Conservation (phyloP, 2,113 vertebrate genomes). For the Polypterus senegalus region DNA sequence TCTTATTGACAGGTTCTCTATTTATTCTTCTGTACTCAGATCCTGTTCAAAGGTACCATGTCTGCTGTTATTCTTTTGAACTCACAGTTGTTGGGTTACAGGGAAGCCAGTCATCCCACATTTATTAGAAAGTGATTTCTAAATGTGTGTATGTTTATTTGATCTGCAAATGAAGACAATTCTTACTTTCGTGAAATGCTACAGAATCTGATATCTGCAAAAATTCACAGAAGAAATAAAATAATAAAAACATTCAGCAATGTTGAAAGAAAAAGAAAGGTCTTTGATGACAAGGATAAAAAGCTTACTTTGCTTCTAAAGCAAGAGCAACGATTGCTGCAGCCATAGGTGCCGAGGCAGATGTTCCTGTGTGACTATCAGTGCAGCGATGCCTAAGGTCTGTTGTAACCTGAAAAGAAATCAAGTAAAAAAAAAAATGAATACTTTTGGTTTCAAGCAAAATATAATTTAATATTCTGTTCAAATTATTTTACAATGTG, state of each 20-base stretch:
- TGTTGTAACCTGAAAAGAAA: conserved; percentile 79
- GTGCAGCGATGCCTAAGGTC: conserved; percentile 94
- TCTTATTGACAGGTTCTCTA: too few species aligned
- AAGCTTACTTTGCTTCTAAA: conserved; percentile 95
- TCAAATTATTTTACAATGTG: too few species aligned
- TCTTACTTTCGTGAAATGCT: background rate
- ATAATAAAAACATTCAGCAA: background rate
- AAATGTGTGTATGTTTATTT: background rate
- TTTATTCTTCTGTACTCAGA: too few species aligned
- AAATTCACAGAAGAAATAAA: background rate
- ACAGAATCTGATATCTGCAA: background rate
- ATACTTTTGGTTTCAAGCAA: too few species aligned
- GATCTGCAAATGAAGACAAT: background rate
- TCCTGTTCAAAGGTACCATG: too few species aligned
- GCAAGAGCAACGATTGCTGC: conserved; percentile 94
- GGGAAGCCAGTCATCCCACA: background rate
- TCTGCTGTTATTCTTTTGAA: too few species aligned
- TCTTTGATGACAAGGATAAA: conserved; percentile 1
- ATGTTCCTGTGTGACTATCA: conserved; percentile 96
- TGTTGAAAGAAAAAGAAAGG: background rate
- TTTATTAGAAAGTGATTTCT: background rate
- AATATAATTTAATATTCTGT: too few species aligned
- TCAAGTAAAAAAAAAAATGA: conserved; percentile 12
- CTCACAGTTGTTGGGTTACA: too few species aligned
- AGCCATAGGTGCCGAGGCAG: conserved; percentile 95